These are phyloP conservation scores for Rhyzopertha dominica DNA, from an alignment of 1,140 invertebrate species.

Conservation along the genomic window DNA sequence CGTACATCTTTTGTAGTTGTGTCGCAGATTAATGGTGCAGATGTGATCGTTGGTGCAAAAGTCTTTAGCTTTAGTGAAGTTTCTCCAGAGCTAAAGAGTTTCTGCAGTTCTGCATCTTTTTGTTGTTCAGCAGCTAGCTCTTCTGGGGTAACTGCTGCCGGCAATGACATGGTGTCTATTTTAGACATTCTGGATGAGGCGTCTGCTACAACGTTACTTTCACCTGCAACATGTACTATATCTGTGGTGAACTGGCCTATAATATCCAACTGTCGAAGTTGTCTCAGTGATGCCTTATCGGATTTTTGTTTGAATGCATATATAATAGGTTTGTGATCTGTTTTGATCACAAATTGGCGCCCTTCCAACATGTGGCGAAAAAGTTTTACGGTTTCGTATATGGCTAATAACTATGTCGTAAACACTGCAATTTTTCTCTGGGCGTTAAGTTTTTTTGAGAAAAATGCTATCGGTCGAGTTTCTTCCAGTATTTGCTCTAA, in stretches of 20 bases:
- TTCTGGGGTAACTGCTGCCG: slow-evolving; percentile 13
- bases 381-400: slow-evolving; percentile 37
- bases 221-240: slow-evolving; percentile 36
- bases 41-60: slow-evolving; percentile 8
- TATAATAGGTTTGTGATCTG: slow-evolving; percentile 26
- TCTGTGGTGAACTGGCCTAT: slow-evolving; percentile 38
- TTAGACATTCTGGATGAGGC: slow-evolving; percentile 30
- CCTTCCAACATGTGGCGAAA: slow-evolving; percentile 32
- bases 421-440: slow-evolving; percentile 39
- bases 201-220: slow-evolving; percentile 33
- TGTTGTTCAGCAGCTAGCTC: slow-evolving; percentile 7
- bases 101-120: slow-evolving; percentile 9
- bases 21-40: too few species aligned
- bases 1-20: slow-evolving; percentile 23
- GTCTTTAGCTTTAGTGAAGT: slow-evolving; percentile 8
- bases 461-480: slow-evolving; percentile 14
- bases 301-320: slow-evolving; percentile 18
- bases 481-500: slow-evolving; percentile 30
- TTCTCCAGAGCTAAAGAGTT: slow-evolving; percentile 11
- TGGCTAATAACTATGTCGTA: slow-evolving; percentile 47
- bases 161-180: slow-evolving; percentile 19
- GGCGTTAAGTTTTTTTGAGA: slow-evolving; percentile 30
- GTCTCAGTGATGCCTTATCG: slow-evolving; percentile 26
- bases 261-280: slow-evolving; percentile 31
- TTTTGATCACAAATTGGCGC: slow-evolving; percentile 18